Conservation (phyloP, 2,797 vertebrate genomes). For the Manis pentadactyla region DNA sequence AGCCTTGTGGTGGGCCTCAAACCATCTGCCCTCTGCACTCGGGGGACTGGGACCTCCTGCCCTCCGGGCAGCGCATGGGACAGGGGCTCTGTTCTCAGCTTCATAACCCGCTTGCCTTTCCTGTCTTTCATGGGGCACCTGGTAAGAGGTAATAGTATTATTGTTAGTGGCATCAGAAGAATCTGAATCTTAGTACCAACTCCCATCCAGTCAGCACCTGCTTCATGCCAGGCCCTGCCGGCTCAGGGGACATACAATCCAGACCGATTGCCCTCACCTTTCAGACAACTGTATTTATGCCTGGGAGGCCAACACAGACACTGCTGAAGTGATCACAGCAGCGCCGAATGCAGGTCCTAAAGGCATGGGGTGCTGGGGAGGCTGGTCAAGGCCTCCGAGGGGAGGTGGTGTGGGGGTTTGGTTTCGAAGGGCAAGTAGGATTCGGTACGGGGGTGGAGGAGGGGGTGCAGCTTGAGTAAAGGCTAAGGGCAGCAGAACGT, state of each 20-base stretch:
- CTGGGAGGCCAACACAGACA: not conserved
- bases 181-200: not conserved
- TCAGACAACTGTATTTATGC: not conserved
- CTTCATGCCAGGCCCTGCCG: not conserved
- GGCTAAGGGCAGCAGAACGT: not conserved
- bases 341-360: not conserved
- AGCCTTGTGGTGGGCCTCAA: not conserved
- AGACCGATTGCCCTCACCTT: not conserved
- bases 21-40: not conserved
- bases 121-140: not conserved
- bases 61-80: not conserved
- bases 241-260: not conserved
- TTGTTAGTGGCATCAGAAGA: not conserved
- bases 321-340: not conserved
- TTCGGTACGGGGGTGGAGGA: not conserved
- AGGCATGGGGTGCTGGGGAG: not conserved
- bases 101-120: not conserved
- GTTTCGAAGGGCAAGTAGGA: not conserved
- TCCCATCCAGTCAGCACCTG: not conserved
- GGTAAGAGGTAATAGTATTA: not conserved
- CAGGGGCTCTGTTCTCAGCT: not conserved
- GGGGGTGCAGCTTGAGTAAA: accelerated
- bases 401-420: not conserved
- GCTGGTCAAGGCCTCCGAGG: not conserved
- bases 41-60: not conserved